These are phyloP conservation scores for Uria aalge DNA, from an alignment of 2,113 vertebrate species.

Conservation along the genomic window DNA sequence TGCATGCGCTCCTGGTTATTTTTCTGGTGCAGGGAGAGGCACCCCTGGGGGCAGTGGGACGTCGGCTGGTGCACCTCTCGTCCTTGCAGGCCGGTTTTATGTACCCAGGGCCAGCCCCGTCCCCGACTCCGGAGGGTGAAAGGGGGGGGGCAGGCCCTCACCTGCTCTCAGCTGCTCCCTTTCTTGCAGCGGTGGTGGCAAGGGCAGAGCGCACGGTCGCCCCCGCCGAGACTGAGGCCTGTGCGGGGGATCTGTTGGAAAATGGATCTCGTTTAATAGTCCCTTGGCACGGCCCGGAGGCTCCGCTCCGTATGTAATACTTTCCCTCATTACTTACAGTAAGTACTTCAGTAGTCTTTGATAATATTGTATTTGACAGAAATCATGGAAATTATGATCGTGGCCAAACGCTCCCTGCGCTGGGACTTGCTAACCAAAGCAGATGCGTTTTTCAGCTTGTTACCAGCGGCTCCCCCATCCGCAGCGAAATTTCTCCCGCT, in stretches of 20 bases:
- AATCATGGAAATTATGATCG: conserved; percentile 40
- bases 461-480: not conserved
- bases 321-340: conserved; percentile 46
- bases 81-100: not conserved
- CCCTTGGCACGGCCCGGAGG: not conserved
- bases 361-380: conserved; percentile 51
- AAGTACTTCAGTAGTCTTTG: conserved; percentile 43
- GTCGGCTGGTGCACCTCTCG: not conserved
- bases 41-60: no score
- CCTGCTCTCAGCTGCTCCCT: not conserved
- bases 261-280: not conserved
- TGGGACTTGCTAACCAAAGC: conserved; percentile 9
- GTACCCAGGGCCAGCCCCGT: not conserved
- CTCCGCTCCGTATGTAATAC: not conserved
- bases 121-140: not conserved
- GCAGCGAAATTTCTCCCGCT: not conserved
- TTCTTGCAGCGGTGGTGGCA: not conserved
- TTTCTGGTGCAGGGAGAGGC: not conserved
- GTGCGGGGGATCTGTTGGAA: not conserved
- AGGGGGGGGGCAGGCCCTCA: not conserved
- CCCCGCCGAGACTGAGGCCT: not conserved
- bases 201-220: rapidly evolving
- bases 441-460: conserved; percentile 22
- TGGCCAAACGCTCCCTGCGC: conserved; percentile 19
- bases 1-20: not conserved